These are phyloP conservation scores for Mormyrops attenuatus DNA, from an alignment of 2,797 vertebrate genomes.

Conservation along the genomic window DNA sequence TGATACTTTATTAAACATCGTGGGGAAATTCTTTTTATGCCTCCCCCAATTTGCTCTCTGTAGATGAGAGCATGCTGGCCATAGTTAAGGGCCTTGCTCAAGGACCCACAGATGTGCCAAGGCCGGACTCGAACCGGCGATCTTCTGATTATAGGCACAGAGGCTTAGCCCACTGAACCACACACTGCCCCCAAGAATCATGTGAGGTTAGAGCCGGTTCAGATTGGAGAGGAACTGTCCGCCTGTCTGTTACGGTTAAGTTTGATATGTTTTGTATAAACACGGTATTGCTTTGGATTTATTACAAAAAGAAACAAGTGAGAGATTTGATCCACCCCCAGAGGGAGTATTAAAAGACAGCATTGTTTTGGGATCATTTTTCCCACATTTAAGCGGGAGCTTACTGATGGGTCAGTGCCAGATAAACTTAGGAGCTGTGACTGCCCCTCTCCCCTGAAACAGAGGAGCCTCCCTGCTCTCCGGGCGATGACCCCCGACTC, in stretches of 20 bases:
- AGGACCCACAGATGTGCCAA: background rate
- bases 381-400: background rate
- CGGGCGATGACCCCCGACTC: conserved; percentile 94
- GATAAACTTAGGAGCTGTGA: background rate
- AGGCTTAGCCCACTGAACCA: background rate
- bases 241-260: background rate
- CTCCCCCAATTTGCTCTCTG: background rate
- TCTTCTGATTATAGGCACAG: background rate
- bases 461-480: conserved; percentile 97
- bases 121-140: background rate
- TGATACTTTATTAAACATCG: background rate
- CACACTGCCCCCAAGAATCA: background rate
- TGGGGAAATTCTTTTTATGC: background rate
- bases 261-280: background rate
- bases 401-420: background rate
- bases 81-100: background rate
- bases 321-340: background rate
- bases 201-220: background rate
- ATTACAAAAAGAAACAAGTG: background rate
- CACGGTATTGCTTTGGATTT: background rate
- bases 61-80: background rate
- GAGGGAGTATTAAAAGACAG: background rate
- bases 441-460: conserved; percentile 10
- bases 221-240: background rate
- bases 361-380: background rate